Evolutionary conservation across 2,113 vertebrate species (phyloP), one percentile per base, ranked within the genome.

Genomic region (Hypomesus transpacificus): DNA sequence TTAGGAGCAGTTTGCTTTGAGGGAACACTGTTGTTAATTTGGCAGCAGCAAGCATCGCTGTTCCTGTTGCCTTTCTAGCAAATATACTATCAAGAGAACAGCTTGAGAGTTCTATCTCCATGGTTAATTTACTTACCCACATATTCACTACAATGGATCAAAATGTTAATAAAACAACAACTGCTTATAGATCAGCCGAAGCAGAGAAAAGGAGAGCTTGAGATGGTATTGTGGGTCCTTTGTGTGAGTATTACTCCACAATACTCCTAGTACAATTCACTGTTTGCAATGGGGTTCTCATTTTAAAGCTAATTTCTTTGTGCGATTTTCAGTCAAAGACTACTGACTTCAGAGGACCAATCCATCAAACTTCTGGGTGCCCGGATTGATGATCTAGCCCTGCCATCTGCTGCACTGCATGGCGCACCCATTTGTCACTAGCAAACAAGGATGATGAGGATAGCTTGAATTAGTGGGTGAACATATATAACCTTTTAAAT

Each of bases 391-490:
- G 87, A 83, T 83, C 78, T 73, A 50, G 77, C 80, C 75, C 70
- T 75, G 84, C 90, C 92, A 92, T 92, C 92, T 93, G 92, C 81
- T 75, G 81, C 90, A 63, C 89, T 65, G 88, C 83, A 54, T 89
- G 89, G 81, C 66, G 86, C 84, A 76, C 73, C 79, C 86, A 91
- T 91, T 91, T 89, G 88, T 92, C 90, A 90, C 88, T 84, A 75
- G 75, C 85, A 83, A 91, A 86, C 84, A 84, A 79, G 85, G 85
- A 86, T 80, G 82, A 86, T 84, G 86, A 87, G 86, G 90, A 90
- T 88, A 89, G 83, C 85, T 80, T 78, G 83, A 87, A 88, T 89
- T 91, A 90, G 72, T 82, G 79, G 72, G 84, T 70, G 87, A 88
- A 88, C 82, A 86, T 86, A 87, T 89, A 87, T 86, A 90, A 87